These are phyloP conservation scores for Heteropelma amictum DNA, from an alignment of 2,888 invertebrate species.

Conservation along the genomic window DNA sequence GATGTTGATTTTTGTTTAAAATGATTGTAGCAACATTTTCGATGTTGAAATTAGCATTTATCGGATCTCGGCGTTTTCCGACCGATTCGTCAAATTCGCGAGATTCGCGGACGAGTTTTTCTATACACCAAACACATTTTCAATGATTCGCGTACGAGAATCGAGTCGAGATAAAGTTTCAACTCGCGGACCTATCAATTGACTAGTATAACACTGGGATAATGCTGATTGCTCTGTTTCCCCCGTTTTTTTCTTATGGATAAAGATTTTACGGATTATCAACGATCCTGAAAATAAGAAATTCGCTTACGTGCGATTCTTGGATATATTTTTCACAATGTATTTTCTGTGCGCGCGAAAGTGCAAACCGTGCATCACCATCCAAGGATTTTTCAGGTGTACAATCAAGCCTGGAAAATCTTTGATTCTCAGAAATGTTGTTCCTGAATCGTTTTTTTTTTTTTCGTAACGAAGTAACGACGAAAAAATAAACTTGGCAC, in stretches of 20 bases:
- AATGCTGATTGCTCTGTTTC: constrained; percentile 26
- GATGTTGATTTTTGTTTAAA: too few species aligned
- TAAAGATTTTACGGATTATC: constrained; percentile 32
- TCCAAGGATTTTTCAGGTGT: neutral
- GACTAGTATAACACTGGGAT: constrained; percentile 68
- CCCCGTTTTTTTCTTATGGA: constrained; percentile 6
- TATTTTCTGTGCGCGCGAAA: constrained; percentile 3
- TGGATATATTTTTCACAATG: neutral
- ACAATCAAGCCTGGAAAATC: neutral
- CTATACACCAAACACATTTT: constrained; percentile 1
- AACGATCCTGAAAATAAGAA: constrained; percentile 22
- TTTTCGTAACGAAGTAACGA: too few species aligned
- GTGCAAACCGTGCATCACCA: constrained; percentile 37
- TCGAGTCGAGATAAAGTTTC: constrained; percentile 32
- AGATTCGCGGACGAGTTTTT: neutral
- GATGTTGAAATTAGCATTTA: too few species aligned
- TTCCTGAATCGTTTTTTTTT: neutral
- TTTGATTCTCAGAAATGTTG: neutral
- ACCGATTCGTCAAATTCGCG: too few species aligned
- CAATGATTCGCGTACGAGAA: constrained; percentile 20
- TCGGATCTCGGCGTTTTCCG: too few species aligned
- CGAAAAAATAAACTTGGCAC: too few species aligned
- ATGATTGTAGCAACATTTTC: too few species aligned
- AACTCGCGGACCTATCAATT: constrained; percentile 66
- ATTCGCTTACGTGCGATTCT: constrained; percentile 28